These are phyloP conservation scores for Calameuta idolon DNA, from an alignment of 2,888 invertebrate species.

Conservation along the genomic window DNA sequence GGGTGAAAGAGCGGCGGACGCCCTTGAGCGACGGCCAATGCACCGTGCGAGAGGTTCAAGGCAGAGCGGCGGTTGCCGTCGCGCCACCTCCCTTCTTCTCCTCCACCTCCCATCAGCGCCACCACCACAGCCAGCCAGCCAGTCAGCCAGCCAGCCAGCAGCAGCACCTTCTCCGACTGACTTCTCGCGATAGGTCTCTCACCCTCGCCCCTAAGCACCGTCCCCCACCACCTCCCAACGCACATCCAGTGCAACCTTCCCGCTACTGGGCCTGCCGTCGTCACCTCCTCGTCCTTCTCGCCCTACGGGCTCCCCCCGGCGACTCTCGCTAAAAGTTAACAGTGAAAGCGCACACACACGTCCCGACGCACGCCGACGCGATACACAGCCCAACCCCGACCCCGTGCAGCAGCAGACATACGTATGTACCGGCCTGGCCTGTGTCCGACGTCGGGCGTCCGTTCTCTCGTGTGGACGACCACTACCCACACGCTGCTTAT, in stretches of 20 bases:
- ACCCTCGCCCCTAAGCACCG: slow-evolving; percentile 6
- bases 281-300: not conserved
- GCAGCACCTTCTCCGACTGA: slow-evolving; percentile 20
- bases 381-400: not conserved
- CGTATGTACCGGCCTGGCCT: not conserved
- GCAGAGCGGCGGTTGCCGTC: slow-evolving; percentile 63
- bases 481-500: slow-evolving; percentile 12
- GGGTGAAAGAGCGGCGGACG: slow-evolving; percentile 59
- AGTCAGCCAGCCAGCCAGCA: slow-evolving; percentile 4
- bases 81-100: slow-evolving; percentile 41
- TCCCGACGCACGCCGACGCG: not conserved
- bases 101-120: slow-evolving; percentile 22
- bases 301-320: not conserved
- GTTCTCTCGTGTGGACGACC: not conserved
- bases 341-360: slow-evolving; percentile 29
- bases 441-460: not conserved
- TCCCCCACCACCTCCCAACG: slow-evolving; percentile 22
- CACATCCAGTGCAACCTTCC: not conserved
- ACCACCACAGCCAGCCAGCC: slow-evolving; percentile 13
- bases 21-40: slow-evolving; percentile 68
- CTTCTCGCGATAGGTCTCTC: slow-evolving; percentile 23
- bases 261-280: not conserved
- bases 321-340: slow-evolving; percentile 13
- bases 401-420: not conserved
- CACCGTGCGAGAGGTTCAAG: slow-evolving; percentile 67